phyloP scores from a whole-genome alignment of 1,140 invertebrate genomes.

The Ridgeia piscesae region DNA sequence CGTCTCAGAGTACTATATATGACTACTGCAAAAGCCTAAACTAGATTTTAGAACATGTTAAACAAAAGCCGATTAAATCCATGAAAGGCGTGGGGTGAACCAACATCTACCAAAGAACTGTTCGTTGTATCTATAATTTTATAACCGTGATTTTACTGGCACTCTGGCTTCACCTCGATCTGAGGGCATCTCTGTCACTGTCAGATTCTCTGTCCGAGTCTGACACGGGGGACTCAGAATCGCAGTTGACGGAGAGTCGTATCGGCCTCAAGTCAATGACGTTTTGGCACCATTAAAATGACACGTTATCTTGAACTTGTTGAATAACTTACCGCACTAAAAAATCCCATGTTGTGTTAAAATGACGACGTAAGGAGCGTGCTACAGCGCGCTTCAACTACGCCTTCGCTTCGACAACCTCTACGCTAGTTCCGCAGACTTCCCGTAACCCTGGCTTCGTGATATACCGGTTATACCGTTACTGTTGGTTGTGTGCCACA shows the following conservation, averaged over 20 bases:
- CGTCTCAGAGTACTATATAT: too few species aligned
- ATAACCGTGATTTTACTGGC: neutral
- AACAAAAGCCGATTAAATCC: too few species aligned
- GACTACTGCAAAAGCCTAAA: too few species aligned
- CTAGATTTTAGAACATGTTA: too few species aligned
- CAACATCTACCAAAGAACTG: neutral
- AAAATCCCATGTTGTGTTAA: neutral
- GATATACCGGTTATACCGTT: neutral
- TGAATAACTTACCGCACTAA: neutral
- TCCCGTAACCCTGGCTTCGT: neutral
- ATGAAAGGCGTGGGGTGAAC: neutral
- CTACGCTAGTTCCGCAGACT: neutral
- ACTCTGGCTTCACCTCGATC: neutral
- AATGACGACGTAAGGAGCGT: neutral
- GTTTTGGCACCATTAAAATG: neutral
- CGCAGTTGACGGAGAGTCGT: neutral
- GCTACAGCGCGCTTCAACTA: neutral
- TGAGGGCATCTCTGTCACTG: neutral
- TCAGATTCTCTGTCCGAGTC: too few species aligned
- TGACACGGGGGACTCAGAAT: too few species aligned
- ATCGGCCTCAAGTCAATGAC: neutral
- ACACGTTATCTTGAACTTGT: neutral
- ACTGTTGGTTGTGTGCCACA: neutral
- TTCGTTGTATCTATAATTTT: neutral
- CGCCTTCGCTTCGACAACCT: neutral